Conservation (phyloP, 1,140 invertebrate genomes). For the Lepidurus apus region DNA sequence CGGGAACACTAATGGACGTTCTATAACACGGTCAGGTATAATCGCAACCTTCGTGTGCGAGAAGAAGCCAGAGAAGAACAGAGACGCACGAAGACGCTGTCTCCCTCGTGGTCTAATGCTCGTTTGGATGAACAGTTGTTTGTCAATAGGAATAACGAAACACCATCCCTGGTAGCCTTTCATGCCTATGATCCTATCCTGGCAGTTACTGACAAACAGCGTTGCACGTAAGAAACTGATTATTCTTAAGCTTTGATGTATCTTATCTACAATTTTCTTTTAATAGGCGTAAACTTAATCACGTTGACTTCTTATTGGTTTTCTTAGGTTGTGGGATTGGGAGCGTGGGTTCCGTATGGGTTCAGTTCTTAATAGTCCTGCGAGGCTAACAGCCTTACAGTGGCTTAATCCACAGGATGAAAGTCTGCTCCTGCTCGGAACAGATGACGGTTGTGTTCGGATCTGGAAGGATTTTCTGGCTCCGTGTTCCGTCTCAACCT, state of each 20-base stretch:
- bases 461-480: conserved; percentile 52
- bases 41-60: conserved; percentile 58
- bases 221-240: conserved; percentile 58
- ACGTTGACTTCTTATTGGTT: conserved; percentile 27
- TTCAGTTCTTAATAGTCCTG: conserved; percentile 43
- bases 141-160: conserved; percentile 67
- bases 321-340: conserved; percentile 51
- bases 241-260: neutral
- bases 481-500: conserved; percentile 6
- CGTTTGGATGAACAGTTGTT: conserved; percentile 76
- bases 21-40: conserved; percentile 43
- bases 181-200: conserved; percentile 86
- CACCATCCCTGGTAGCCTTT: conserved; percentile 71
- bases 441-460: conserved; percentile 70
- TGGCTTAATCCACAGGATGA: conserved; percentile 85
- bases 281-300: too few relatives aligned
- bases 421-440: conserved; percentile 61
- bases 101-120: conserved; percentile 40
- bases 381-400: conserved; percentile 71
- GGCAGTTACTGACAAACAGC: conserved; percentile 77
- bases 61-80: conserved; percentile 60
- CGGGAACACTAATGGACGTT: too few relatives aligned
- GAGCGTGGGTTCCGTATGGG: conserved; percentile 46
- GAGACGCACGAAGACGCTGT: conserved; percentile 43
- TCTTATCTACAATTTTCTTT: too few relatives aligned